These are phyloP conservation scores for Pocillopora grandis DNA, from an alignment of 92 coral and sea anemone species.

Conservation along the genomic window DNA sequence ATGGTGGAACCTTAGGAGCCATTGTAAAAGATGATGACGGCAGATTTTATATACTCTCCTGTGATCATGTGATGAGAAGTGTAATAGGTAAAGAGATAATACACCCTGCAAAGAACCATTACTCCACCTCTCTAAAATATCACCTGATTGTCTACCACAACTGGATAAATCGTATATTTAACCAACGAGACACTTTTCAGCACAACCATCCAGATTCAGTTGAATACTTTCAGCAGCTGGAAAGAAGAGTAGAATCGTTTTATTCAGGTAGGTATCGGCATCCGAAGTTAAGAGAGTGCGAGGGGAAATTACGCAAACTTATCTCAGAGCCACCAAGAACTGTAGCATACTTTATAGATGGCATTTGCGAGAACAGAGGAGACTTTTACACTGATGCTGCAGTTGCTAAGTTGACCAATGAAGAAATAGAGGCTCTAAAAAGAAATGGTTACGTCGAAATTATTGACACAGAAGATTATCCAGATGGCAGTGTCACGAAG, in stretches of 20 bases:
- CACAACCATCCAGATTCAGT: too few relatives aligned
- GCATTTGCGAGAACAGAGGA: not conserved
- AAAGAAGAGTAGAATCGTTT: too few relatives aligned
- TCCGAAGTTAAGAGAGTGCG: not conserved
- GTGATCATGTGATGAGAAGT: constrained; percentile 24
- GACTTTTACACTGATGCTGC: constrained; percentile 48
- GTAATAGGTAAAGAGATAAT: too few relatives aligned
- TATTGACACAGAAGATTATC: not conserved
- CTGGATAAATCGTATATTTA: not conserved
- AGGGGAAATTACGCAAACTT: not conserved
- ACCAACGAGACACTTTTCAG: too few relatives aligned
- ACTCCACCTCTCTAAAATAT: not conserved
- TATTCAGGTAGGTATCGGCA: too few relatives aligned
- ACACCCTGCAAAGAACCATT: constrained; percentile 3
- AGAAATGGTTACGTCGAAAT: not conserved
- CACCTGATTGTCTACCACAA: not conserved
- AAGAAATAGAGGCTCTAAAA: not conserved
- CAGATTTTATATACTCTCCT: constrained; percentile 21
- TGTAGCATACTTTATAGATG: constrained; percentile 20
- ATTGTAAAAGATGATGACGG: not conserved
- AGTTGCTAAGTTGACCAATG: constrained; percentile 15
- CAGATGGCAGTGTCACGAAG: not conserved
- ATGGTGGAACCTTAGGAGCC: too few relatives aligned
- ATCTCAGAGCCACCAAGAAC: constrained; percentile 23
- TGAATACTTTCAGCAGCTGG: too few relatives aligned